These are phyloP conservation scores for Oryzias celebensis DNA, from an alignment of 2,113 vertebrate genomes.

Conservation along the genomic window DNA sequence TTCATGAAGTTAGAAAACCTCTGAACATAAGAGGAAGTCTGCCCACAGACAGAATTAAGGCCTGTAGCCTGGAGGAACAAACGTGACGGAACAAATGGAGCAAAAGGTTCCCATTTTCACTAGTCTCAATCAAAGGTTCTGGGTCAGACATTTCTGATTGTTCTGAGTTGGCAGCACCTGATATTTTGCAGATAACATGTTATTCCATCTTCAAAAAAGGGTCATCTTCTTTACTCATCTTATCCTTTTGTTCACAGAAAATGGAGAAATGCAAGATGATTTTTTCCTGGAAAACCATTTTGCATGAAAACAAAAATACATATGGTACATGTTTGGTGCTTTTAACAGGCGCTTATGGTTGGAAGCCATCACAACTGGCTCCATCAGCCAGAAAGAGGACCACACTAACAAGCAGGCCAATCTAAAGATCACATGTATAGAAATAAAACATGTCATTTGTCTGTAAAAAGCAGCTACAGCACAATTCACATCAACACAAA, in stretches of 20 bases:
- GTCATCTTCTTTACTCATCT: too few species aligned
- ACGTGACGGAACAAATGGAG: conserved; percentile 23
- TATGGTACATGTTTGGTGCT: too few species aligned
- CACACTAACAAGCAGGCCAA: too few species aligned
- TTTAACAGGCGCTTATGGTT: too few species aligned
- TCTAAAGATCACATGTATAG: neutral
- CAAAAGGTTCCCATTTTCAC: conserved; percentile 34
- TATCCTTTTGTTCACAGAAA: too few species aligned
- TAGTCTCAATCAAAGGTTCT: neutral
- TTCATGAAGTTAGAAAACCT: conserved; percentile 30
- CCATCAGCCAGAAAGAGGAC: too few species aligned
- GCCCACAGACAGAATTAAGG: conserved; percentile 37
- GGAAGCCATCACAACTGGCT: too few species aligned
- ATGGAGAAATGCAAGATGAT: too few species aligned
- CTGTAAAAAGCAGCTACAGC: conserved; percentile 6
- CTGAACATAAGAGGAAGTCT: conserved; percentile 38
- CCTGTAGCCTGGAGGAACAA: conserved; percentile 25
- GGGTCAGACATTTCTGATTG: neutral
- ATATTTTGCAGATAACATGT: too few species aligned
- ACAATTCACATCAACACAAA: neutral
- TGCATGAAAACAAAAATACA: too few species aligned
- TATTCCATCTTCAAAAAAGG: too few species aligned
- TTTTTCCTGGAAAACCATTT: too few species aligned
- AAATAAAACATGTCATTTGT: neutral
- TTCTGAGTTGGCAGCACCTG: neutral